Conservation (phyloP, 2,888 invertebrate species). For the Anoncus sp. region DNA sequence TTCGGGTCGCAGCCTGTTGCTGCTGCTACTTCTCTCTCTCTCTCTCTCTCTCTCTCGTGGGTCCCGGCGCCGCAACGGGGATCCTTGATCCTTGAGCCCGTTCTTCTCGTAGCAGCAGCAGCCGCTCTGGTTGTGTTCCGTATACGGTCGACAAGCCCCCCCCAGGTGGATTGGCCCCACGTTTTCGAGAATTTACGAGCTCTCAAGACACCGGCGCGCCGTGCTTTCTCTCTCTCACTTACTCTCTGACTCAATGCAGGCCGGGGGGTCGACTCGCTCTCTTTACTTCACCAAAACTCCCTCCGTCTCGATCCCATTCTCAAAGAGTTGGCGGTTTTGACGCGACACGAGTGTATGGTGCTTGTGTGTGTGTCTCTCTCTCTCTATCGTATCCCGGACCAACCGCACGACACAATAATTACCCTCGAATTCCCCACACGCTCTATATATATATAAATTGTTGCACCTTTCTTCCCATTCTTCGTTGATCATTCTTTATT, state of each 20-base stretch:
- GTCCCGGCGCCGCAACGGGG: slow-evolving; percentile 75
- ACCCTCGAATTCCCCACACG: slow-evolving; percentile 50
- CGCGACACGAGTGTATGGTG: slow-evolving; percentile 35
- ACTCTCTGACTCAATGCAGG: slow-evolving; percentile 31
- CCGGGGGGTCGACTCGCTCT: slow-evolving; percentile 45
- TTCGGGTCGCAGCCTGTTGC: slow-evolving; percentile 79
- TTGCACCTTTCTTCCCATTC: slow-evolving; percentile 32
- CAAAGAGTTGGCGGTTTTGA: slow-evolving; percentile 55
- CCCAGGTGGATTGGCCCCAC: slow-evolving; percentile 75
- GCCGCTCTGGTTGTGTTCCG: slow-evolving; percentile 68
- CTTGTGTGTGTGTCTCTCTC: slow-evolving; percentile 5
- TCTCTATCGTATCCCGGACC: slow-evolving; percentile 32
- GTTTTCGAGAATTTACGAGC: slow-evolving; percentile 78
- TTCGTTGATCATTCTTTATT: slow-evolving; percentile 15
- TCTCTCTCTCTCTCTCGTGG: slow-evolving; percentile 27
- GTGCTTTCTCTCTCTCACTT: slow-evolving; percentile 9
- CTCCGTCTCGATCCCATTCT: slow-evolving; percentile 40
- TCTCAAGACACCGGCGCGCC: slow-evolving; percentile 59
- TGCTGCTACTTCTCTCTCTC: slow-evolving; percentile 69
- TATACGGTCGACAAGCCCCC: slow-evolving; percentile 70
- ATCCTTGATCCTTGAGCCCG: slow-evolving; percentile 79
- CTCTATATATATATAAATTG: slow-evolving; percentile 16
- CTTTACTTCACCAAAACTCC: slow-evolving; percentile 26
- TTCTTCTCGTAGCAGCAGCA: slow-evolving; percentile 60
- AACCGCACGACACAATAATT: slow-evolving; percentile 64